Evolutionary conservation across 1,140 invertebrate genomes (phyloP), one percentile per base, ranked within the genome.

Genomic region (Stegodyphus dumicola): DNA sequence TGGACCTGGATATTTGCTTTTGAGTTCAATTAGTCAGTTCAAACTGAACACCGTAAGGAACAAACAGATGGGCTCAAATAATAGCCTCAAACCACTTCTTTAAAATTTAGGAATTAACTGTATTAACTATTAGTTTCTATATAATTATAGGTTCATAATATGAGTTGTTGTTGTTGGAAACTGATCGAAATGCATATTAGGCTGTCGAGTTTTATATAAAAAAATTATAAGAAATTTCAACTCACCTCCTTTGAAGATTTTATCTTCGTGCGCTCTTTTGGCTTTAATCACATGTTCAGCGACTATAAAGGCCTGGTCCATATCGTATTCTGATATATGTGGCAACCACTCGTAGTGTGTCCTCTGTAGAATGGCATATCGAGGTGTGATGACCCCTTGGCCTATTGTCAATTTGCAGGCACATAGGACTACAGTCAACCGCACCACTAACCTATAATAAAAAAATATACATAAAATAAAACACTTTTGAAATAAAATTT

Each of bases 221-320:
- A 33, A 33, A 33, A 1, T 33, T 1, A 33, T 33, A 33, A 33
- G 33, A 33, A 33, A 33, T 33, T 33, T 33, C 33, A 33, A 33
- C 33, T 10, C 15, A 86, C 84, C 76, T 86, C 66, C 76, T 74
- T 86, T 86, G n/a, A 86, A 86, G 17, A 86, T 86, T 54, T 86
- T 86, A 0, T 77, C 56, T 52, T 86, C 84, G 33, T 86, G 84
- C 9, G 54, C 60, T 13, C 84, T 78, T 51, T 86, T 86, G 3
- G 84, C 84, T 78, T 78, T 86, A 9, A 86, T 86, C 0, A 86
- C 76, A n/a, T 86, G 76, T 10, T 78, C 84, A 0, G 84, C 75
- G 9, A 77, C 84, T n/a, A 78, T 13, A 51, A 86, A 86, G 6
- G 84, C 84, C 17, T 78, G 84, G 60, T 86, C 84, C 84, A 86